phyloP scores from a whole-genome alignment of 2,797 vertebrate genomes.

The Dermochelys coriacea region DNA sequence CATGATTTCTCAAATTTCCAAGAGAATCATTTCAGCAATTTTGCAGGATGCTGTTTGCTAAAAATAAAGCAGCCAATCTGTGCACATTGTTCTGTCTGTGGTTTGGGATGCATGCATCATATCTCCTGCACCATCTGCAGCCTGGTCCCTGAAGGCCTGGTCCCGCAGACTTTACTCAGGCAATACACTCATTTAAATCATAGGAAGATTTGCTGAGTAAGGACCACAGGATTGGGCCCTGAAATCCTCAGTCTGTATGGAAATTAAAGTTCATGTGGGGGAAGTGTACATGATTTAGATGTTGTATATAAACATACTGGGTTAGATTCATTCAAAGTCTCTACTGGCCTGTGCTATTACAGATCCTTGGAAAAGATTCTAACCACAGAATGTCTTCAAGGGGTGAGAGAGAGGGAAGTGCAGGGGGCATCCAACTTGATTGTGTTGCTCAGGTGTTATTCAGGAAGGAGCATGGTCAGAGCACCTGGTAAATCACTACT shows the following conservation, averaged over 20 bases:
- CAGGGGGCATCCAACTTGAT: neutral
- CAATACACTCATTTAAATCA: neutral
- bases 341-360: neutral
- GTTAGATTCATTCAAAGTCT: neutral
- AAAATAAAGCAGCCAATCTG: neutral
- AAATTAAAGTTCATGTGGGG: neutral
- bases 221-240: neutral
- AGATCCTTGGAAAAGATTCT: neutral
- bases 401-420: neutral
- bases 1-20: neutral
- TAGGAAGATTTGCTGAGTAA: neutral
- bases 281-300: neutral
- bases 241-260: neutral
- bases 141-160: neutral
- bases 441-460: neutral
- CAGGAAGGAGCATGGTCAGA: neutral
- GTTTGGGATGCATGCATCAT: fast-evolving
- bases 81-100: neutral
- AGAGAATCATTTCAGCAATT: neutral
- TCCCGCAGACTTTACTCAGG: neutral
- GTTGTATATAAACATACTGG: neutral
- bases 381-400: neutral
- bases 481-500: neutral
- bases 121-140: neutral
- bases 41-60: neutral